Evolutionary conservation across 2,113 vertebrate species (phyloP).

Genomic region (Nanorana parkeri): DNA sequence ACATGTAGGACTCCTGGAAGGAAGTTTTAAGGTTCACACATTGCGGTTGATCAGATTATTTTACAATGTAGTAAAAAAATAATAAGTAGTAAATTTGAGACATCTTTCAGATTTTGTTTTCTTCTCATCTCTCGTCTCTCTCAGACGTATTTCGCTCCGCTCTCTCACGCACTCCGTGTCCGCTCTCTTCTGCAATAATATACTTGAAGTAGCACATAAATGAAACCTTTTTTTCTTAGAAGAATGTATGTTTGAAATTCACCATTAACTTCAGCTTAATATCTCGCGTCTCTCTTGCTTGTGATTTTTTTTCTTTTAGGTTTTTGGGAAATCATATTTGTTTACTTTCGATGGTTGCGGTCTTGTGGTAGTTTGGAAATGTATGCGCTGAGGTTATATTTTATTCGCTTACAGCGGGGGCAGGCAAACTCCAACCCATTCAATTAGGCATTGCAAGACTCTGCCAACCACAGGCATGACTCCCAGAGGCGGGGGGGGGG

Average conservation of each 20-base stretch:
- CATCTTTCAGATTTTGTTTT: neutral
- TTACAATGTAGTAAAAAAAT: neutral
- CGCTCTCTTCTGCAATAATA: neutral
- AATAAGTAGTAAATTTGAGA: neutral
- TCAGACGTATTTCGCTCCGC: neutral
- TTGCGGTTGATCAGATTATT: neutral
- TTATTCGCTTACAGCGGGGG: too few species aligned
- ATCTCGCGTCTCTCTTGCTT: neutral
- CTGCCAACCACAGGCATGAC: too few species aligned
- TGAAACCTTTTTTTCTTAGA: neutral
- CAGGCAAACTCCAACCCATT: too few species aligned
- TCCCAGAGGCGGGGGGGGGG: too few species aligned
- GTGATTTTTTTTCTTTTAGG: too few species aligned
- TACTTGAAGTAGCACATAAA: constrained; percentile 24
- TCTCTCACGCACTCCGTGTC: neutral
- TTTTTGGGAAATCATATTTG: too few species aligned
- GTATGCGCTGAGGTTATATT: too few species aligned
- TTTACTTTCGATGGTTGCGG: too few species aligned
- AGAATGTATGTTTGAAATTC: constrained; percentile 28
- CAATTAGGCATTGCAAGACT: too few species aligned
- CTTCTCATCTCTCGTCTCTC: neutral
- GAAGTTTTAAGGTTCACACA: neutral
- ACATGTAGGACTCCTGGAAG: too few species aligned
- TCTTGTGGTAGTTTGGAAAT: too few species aligned
- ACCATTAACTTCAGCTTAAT: too few species aligned